A percentile compares a stretch with the other conserved stretches of the same genome.
These are phyloP conservation scores for Cerceris rybyensis DNA, from an alignment of 2,888 invertebrate species.

Conservation along the genomic window DNA sequence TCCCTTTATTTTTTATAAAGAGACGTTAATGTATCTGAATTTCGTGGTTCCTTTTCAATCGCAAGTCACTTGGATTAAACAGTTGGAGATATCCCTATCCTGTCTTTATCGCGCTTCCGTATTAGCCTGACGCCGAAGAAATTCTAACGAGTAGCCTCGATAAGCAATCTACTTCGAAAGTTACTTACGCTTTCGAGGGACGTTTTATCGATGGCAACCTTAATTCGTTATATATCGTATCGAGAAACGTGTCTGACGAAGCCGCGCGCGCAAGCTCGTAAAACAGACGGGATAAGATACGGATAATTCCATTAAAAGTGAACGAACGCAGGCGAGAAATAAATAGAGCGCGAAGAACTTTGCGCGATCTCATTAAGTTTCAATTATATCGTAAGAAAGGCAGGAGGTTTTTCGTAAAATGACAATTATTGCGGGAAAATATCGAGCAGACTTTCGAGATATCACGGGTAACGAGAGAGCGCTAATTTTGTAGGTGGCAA, in stretches of 20 bases:
- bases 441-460: background rate
- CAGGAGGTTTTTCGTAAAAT: too few species aligned
- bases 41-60: background rate
- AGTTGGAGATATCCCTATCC: background rate
- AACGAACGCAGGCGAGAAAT: slow-evolving; percentile 10
- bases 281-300: slow-evolving; percentile 31
- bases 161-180: slow-evolving; percentile 40
- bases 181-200: slow-evolving; percentile 29
- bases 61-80: background rate
- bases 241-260: slow-evolving; percentile 31
- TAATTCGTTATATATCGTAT: slow-evolving; percentile 34
- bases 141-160: slow-evolving; percentile 26
- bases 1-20: too few species aligned
- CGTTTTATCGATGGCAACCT: slow-evolving; percentile 34
- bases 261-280: slow-evolving; percentile 12
- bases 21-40: too few species aligned
- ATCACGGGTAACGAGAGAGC: too few species aligned
- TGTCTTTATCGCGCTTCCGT: slow-evolving; percentile 1
- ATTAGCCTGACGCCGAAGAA: slow-evolving; percentile 8
- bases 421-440: background rate
- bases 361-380: background rate
- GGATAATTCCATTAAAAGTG: slow-evolving; percentile 41
- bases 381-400: slow-evolving; percentile 10
- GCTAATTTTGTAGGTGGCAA: too few species aligned
- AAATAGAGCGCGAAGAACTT: slow-evolving; percentile 16